These are phyloP conservation scores for Aix galericulata DNA, from an alignment of 2,113 vertebrate species.

Conservation along the genomic window DNA sequence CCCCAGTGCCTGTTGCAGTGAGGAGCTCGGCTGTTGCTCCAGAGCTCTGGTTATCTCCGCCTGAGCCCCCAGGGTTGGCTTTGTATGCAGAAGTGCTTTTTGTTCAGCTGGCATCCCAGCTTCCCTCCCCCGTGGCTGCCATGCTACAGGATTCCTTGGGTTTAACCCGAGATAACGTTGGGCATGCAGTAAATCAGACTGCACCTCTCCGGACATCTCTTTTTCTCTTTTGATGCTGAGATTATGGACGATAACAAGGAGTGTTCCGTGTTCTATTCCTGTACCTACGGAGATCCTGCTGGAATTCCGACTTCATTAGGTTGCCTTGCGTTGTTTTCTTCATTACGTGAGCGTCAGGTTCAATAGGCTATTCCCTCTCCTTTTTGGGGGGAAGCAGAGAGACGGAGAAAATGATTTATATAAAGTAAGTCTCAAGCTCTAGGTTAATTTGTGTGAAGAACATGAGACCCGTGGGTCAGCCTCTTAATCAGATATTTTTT, in stretches of 20 bases:
- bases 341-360: slow-evolving; percentile 22
- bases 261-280: neutral
- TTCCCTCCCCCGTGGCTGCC: neutral
- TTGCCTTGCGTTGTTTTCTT: neutral
- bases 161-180: fast-evolving
- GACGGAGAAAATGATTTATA: neutral
- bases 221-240: neutral
- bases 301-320: slow-evolving; percentile 39
- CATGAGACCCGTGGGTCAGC: slow-evolving; percentile 11
- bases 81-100: fast-evolving
- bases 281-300: neutral
- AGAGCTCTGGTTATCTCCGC: neutral
- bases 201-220: neutral
- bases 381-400: neutral
- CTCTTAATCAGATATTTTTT: neutral
- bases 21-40: neutral
- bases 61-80: neutral
- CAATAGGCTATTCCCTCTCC: neutral
- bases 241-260: neutral
- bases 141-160: neutral
- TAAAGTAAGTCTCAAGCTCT: neutral
- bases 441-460: slow-evolving; percentile 52
- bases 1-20: neutral
- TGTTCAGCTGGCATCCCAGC: neutral
- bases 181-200: neutral